Base-by-base conservation (phyloP, 1,140 invertebrate species). In the Ceratosolen solmsi region DNA sequence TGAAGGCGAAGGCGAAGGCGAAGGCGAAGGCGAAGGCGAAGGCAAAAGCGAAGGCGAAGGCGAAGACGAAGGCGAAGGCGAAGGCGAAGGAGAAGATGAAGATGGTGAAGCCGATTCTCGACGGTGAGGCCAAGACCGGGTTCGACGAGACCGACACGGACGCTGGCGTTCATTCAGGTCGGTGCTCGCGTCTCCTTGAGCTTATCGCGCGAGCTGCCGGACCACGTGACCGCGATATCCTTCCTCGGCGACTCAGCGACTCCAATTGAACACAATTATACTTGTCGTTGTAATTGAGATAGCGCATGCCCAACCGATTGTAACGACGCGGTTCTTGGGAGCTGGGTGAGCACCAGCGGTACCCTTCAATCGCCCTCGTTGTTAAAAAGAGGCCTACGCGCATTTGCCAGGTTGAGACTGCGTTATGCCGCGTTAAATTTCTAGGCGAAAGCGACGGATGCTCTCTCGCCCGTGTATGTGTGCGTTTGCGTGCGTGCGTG, bases 151-250 rank as follows among this genome's bases (percentile, higher is more conserved):
- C 87, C 11, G 90, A 94, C 73, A 92, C 93, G 75, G 94, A 94
- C 85, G 93, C 92, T n/a, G 93, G 91, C 36, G 91, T 94, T 75
- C 94, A 94, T 90, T 94, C 94, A 87, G 94, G 94, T 94, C 92
- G 84, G 74, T 56, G 65, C 71, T 25, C 7, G 68, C 20, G 41
- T 51, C 70, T 15, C 7, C 41, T 8, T 46, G 36, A 13, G 60
- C 13, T 70, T 0, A 1, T 41, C 36, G 17, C n/a, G 27, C 41
- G 17, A 36, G 15, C 46, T 46, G 13, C 46, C 46, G 0, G 0
- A 1, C 36, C 20, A 25, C 22, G 56, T 1, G 56, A 3, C 8
- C 38, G n/a, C 38, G 5, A 8, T 15, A 15, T 3, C 51, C 51
- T 22, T 15, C 20, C 51, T 3, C 51, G 5, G 9, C 51, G 51